These are phyloP conservation scores for Anthrax anthrax DNA, from an alignment of 2,888 invertebrate species.

Conservation along the genomic window DNA sequence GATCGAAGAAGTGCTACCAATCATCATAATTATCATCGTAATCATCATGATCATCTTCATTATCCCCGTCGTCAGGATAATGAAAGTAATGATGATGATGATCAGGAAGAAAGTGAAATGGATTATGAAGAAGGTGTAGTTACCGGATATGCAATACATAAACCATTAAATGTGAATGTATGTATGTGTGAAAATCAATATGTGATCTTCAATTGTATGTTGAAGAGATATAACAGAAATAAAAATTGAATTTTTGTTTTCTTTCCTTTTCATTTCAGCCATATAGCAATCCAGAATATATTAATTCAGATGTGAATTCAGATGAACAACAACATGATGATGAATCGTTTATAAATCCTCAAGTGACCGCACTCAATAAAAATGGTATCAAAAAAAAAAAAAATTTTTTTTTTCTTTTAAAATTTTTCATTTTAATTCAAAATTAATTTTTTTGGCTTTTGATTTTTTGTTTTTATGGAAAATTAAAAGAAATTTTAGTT, in stretches of 20 bases:
- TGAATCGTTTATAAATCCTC: not conserved
- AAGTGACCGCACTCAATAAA: constrained; percentile 8
- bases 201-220: no score
- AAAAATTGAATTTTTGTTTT: not conserved
- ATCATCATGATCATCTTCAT: no score
- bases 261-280: not conserved
- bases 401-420: not conserved
- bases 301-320: not conserved
- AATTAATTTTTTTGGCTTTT: no score
- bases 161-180: constrained; percentile 7
- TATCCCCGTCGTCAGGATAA: constrained; percentile 7
- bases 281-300: not conserved
- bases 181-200: no score
- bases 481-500: no score
- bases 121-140: constrained; percentile 48
- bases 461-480: no score
- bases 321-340: no score
- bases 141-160: constrained; percentile 33
- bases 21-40: no score
- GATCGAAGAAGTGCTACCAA: no score
- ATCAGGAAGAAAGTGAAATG: constrained; percentile 33
- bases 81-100: constrained; percentile 17
- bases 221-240: no score
- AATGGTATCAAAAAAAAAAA: constrained; percentile 2
- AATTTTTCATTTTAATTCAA: not conserved